These are phyloP conservation scores for Platycercus adscitus DNA, from an alignment of 2,113 vertebrate genomes.

Conservation along the genomic window DNA sequence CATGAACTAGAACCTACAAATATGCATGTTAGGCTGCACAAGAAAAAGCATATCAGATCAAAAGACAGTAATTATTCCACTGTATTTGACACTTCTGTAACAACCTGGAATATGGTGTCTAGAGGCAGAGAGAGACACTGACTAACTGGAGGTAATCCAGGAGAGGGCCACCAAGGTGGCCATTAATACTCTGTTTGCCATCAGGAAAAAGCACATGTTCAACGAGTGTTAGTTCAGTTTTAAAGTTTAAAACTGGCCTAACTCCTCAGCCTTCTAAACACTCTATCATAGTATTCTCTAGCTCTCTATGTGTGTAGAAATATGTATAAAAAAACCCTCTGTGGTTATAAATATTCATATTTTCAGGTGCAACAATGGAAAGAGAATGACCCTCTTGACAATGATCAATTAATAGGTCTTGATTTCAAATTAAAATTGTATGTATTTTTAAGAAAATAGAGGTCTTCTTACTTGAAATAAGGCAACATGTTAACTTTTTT, in stretches of 20 bases:
- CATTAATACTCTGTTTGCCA: background rate
- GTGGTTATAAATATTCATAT: background rate
- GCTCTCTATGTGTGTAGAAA: background rate
- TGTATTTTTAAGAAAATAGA: background rate
- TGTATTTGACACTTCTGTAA: background rate
- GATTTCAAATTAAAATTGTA: background rate
- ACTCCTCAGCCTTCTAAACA: background rate
- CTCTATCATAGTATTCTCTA: background rate
- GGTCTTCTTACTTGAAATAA: background rate
- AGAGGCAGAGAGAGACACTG: background rate
- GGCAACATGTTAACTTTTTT: background rate
- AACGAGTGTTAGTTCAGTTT: background rate
- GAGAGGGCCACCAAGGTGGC: background rate
- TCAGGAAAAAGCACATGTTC: background rate
- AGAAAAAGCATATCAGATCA: background rate
- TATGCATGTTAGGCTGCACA: background rate
- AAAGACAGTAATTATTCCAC: background rate
- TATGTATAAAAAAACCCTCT: background rate
- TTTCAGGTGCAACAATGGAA: background rate
- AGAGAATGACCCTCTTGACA: background rate
- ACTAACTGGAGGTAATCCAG: background rate
- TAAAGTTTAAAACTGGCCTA: background rate
- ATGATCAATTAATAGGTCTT: background rate
- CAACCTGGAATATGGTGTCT: background rate
- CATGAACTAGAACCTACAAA: background rate